These are phyloP conservation scores for Antennarius striatus DNA, from an alignment of 2,113 vertebrate species.

Conservation along the genomic window DNA sequence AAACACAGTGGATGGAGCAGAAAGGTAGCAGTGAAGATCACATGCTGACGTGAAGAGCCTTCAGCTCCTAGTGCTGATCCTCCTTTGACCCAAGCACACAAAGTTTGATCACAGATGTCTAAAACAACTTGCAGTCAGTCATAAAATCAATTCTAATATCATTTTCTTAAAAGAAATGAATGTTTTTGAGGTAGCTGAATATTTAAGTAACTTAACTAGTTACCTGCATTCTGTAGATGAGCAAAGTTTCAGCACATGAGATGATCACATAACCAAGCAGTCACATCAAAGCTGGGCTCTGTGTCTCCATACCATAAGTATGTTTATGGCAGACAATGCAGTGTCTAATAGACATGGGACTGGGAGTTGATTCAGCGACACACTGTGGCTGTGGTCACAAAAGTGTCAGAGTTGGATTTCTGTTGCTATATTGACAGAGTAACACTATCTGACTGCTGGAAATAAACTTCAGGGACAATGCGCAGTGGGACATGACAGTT, in stretches of 20 bases:
- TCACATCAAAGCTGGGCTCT: constrained; percentile 50
- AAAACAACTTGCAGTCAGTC: neutral
- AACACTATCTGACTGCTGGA: constrained; percentile 69
- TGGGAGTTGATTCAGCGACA: constrained; percentile 48
- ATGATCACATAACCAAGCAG: constrained; percentile 46
- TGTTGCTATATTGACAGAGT: constrained; percentile 60
- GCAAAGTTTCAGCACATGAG: constrained; percentile 25
- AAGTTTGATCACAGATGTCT: neutral
- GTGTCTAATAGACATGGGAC: constrained; percentile 49
- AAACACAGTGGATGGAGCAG: constrained; percentile 12
- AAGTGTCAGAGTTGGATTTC: constrained; percentile 61
- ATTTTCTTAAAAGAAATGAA: neutral
- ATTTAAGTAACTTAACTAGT: constrained; percentile 13
- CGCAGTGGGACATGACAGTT: constrained; percentile 51
- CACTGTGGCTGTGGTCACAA: constrained; percentile 39
- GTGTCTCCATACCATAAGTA: constrained; percentile 39
- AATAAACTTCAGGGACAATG: constrained; percentile 75
- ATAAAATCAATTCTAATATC: neutral
- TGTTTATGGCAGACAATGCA: constrained; percentile 62
- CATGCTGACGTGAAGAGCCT: constrained; percentile 39
- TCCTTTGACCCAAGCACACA: neutral
- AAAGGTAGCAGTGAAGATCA: constrained; percentile 32
- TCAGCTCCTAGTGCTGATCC: constrained; percentile 13
- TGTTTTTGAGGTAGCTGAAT: constrained; percentile 8
- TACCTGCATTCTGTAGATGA: constrained; percentile 34